Evolutionary conservation across 2,797 vertebrate genomes (phyloP).

Genomic region (Arremon brunneinucha): DNA sequence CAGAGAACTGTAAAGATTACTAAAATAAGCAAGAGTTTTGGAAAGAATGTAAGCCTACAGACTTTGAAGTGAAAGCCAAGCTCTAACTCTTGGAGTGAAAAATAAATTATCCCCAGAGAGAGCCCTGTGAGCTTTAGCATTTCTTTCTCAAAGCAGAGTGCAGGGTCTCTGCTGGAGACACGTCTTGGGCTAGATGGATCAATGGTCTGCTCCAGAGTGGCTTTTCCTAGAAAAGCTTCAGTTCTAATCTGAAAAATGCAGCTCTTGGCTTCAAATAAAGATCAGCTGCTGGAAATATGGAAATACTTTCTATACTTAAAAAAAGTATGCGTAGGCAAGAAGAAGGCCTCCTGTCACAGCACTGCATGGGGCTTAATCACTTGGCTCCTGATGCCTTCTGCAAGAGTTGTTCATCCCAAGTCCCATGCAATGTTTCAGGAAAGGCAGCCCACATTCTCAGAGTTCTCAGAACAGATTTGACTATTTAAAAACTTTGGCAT

Average conservation of each 20-base stretch:
- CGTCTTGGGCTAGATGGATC: background rate
- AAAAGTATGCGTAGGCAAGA: conserved; percentile 51
- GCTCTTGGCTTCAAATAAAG: conserved; percentile 50
- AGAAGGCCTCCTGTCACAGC: conserved; percentile 55
- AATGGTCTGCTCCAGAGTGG: background rate
- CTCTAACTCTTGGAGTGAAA: background rate
- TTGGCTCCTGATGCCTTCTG: conserved; percentile 49
- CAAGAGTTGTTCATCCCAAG: conserved; percentile 47
- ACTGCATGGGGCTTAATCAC: conserved; percentile 60
- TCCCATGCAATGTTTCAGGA: conserved; percentile 47
- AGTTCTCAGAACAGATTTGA: conserved; percentile 51
- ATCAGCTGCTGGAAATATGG: conserved; percentile 65
- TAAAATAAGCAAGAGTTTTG: conserved; percentile 35
- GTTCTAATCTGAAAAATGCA: conserved; percentile 37
- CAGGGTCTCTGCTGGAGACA: background rate
- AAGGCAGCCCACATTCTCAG: conserved; percentile 46
- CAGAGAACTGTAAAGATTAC: conserved; percentile 20
- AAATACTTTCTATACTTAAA: conserved; percentile 59
- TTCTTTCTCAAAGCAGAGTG: background rate
- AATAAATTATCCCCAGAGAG: conserved; percentile 23
- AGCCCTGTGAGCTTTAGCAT: background rate
- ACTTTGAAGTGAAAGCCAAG: conserved; percentile 39
- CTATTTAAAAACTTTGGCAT: conserved; percentile 50
- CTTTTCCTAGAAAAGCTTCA: conserved; percentile 59
- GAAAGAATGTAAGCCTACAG: conserved; percentile 24